phyloP scores from a whole-genome alignment of 2,888 invertebrate species.

The Pterobdella sp. region DNA sequence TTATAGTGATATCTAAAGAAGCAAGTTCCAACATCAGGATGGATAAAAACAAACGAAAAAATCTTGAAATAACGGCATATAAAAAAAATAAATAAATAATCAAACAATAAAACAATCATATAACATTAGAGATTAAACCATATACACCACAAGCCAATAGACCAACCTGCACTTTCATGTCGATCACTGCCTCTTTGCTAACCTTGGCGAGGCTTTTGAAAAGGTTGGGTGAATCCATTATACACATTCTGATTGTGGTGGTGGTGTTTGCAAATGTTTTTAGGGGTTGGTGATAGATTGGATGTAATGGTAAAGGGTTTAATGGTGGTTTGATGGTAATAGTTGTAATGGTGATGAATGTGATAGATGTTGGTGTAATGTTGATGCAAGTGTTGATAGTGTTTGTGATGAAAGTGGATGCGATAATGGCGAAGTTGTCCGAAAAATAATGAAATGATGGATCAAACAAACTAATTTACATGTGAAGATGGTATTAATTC shows the following conservation, averaged over 20 bases:
- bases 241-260: slow-evolving; percentile 6
- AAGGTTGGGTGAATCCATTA: background rate
- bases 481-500: too few species aligned
- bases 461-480: too few species aligned
- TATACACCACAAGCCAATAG: background rate
- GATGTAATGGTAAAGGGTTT: too few species aligned
- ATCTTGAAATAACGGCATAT: too few species aligned
- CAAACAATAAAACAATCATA: too few species aligned
- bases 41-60: too few species aligned
- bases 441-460: too few species aligned
- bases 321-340: slow-evolving; percentile 2
- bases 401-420: background rate
- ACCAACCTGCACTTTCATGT: slow-evolving; percentile 10
- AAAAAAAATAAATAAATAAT: too few species aligned
- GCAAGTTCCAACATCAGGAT: too few species aligned
- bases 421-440: too few species aligned
- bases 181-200: slow-evolving; percentile 1
- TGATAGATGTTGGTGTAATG: background rate
- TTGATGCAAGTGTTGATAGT: background rate
- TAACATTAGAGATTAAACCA: too few species aligned
- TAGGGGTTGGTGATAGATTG: slow-evolving; percentile 1
- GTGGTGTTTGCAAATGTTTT: background rate
- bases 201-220: slow-evolving; percentile 11
- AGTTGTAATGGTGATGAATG: background rate
- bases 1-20: too few species aligned